phyloP scores from a whole-genome alignment of 1,140 invertebrate species.

The Meloidogyne floridensis region DNA sequence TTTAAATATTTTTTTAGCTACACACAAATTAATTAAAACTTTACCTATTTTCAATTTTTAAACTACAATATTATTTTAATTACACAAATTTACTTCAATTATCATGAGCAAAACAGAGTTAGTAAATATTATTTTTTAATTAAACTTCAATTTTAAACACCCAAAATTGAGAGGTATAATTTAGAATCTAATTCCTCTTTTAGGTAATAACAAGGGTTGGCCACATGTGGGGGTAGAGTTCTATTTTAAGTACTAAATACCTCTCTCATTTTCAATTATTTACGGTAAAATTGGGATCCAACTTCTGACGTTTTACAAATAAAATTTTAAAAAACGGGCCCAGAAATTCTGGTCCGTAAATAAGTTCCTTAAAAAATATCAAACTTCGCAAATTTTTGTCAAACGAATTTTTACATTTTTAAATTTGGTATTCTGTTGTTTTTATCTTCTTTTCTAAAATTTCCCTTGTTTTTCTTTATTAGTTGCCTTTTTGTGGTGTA shows the following conservation, averaged over 20 bases:
- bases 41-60: no score
- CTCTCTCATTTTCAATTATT: background rate
- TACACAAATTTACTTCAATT: background rate
- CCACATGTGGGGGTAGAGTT: accelerated
- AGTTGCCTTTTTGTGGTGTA: background rate
- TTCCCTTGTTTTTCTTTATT: background rate
- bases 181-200: background rate
- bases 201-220: no score
- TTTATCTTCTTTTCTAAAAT: background rate
- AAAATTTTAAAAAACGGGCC: no score
- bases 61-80: no score
- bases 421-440: background rate
- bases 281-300: background rate
- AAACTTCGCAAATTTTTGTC: no score
- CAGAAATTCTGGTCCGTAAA: no score
- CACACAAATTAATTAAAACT: no score
- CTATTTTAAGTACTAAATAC: no score
- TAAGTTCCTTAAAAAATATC: no score
- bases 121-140: background rate
- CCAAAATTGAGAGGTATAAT: background rate
- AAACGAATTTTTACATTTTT: background rate
- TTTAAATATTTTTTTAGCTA: no score
- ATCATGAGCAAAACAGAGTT: background rate
- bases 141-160: background rate
- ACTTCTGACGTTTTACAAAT: background rate